Evolutionary conservation across 2,797 vertebrate species (phyloP).

Genomic region (Glossophaga mutica): DNA sequence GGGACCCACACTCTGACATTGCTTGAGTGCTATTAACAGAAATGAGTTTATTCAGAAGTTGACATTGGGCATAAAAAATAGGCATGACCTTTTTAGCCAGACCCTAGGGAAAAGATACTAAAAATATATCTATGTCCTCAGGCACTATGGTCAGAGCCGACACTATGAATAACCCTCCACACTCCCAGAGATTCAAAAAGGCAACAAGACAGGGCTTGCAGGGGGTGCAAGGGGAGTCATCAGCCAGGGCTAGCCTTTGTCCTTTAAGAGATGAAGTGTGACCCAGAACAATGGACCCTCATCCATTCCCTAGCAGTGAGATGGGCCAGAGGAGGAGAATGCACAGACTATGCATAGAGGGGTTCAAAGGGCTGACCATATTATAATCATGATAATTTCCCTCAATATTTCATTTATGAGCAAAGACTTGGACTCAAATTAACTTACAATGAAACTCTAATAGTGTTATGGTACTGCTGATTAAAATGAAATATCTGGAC

Average conservation of each 20-base stretch:
- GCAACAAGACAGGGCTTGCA: not conserved
- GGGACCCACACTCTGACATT: not conserved
- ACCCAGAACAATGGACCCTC: not conserved
- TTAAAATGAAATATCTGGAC: conserved; percentile 44
- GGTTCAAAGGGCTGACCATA: not conserved
- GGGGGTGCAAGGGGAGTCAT: not conserved
- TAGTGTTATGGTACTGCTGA: not conserved
- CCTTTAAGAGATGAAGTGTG: not conserved
- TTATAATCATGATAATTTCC: not conserved
- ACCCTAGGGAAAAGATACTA: conserved; percentile 44
- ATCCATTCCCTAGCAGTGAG: not conserved
- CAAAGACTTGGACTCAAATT: not conserved
- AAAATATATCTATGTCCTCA: conserved; percentile 53
- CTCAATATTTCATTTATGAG: conserved; percentile 5
- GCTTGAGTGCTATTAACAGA: conserved; percentile 20
- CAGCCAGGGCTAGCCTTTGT: not conserved
- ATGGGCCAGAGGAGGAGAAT: not conserved
- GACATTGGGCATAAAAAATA: conserved; percentile 53
- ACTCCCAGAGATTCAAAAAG: conserved; percentile 38
- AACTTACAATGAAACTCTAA: conserved; percentile 29
- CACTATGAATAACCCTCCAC: conserved; percentile 50
- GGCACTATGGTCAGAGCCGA: conserved; percentile 33
- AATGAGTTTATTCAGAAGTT: conserved; percentile 59
- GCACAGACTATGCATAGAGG: not conserved
- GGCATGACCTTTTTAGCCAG: conserved; percentile 55